These are phyloP conservation scores for Lepetodrilus schrolli DNA, from an alignment of 2,888 invertebrate genomes.

Conservation along the genomic window DNA sequence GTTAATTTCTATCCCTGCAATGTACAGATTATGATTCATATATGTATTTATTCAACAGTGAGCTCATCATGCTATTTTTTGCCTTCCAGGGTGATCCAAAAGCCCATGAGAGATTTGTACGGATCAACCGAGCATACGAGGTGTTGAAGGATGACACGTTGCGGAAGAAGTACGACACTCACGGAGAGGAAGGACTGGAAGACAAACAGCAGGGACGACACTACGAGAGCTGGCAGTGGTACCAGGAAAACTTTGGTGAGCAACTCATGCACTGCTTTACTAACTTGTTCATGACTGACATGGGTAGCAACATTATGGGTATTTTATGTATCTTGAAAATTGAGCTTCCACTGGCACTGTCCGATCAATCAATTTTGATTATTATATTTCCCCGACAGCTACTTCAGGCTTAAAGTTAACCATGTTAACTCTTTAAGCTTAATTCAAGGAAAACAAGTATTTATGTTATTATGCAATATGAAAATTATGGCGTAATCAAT, in stretches of 20 bases:
- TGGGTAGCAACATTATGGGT: too few species aligned
- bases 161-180: constrained; percentile 85
- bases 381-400: too few species aligned
- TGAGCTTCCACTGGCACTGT: too few species aligned
- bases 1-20: neutral
- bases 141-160: constrained; percentile 87
- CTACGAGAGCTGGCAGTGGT: constrained; percentile 88
- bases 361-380: too few species aligned
- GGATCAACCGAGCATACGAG: constrained; percentile 89
- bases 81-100: constrained; percentile 82
- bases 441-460: too few species aligned
- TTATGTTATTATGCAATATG: too few species aligned
- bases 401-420: too few species aligned
- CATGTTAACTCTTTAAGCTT: too few species aligned
- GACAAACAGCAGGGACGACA: constrained; percentile 80
- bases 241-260: constrained; percentile 85
- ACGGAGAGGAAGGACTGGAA: constrained; percentile 84
- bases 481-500: too few species aligned
- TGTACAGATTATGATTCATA: neutral
- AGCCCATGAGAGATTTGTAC: constrained; percentile 85
- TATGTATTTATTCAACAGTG: too few species aligned
- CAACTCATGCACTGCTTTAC: neutral
- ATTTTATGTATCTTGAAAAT: too few species aligned
- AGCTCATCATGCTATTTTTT: neutral
- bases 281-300: too few species aligned